Percentiles rank a stretch among this genome's conserved stretches.
Evolutionary conservation across 53 echinoderm and acorn worm species (phyloP).

Genomic region (Zoroaster sp.): DNA sequence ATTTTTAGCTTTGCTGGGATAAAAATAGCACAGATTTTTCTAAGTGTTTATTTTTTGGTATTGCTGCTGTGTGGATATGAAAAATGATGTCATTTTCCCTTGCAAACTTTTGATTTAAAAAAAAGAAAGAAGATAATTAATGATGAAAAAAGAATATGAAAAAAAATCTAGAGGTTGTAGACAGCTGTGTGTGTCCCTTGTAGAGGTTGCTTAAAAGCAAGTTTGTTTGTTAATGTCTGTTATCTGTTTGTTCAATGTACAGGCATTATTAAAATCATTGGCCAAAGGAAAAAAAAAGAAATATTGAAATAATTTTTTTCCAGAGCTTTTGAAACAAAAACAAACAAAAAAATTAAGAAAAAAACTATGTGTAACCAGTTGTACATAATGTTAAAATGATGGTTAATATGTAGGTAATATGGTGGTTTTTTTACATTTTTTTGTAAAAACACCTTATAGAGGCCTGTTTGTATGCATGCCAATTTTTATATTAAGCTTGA

Average conservation of each 20-base stretch:
- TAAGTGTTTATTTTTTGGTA: conserved; percentile 53
- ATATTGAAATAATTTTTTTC: conserved; percentile 37
- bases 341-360: not conserved
- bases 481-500: conserved; percentile 49
- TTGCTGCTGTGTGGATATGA: conserved; percentile 33
- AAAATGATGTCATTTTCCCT: conserved; percentile 1
- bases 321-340: conserved; percentile 53
- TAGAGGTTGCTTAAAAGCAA: conserved; percentile 47
- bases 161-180: not conserved
- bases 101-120: conserved; percentile 12
- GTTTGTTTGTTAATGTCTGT: not conserved
- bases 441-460: conserved; percentile 12
- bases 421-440: conserved; percentile 21
- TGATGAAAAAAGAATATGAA: not conserved
- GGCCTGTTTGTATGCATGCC: conserved; percentile 51
- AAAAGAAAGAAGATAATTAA: not conserved
- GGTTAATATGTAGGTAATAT: conserved; percentile 5
- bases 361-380: conserved; percentile 19
- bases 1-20: not conserved
- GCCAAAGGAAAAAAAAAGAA: conserved; percentile 44
- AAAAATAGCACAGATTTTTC: conserved; percentile 23
- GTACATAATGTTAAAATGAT: conserved; percentile 48
- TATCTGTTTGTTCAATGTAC: conserved; percentile 17
- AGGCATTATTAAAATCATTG: conserved; percentile 14
- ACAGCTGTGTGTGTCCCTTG: conserved; percentile 18